Evolutionary conservation across 64 coral and sea anemone species (phyloP), one percentile per base, ranked within the genome.

Genomic region (Montipora capricornis): DNA sequence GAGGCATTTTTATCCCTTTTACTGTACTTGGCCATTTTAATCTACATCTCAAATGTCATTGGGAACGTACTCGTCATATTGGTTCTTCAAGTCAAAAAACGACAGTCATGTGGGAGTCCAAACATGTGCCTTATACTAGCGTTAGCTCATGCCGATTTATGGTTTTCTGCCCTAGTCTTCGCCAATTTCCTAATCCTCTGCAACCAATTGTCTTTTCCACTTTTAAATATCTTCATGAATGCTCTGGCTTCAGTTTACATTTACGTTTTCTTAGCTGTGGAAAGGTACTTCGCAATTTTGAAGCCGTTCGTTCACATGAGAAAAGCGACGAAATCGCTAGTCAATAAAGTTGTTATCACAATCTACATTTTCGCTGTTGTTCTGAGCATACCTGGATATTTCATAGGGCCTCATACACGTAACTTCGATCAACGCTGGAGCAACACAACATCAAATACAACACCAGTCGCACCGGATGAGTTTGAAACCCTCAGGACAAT

Each of bases 201-300:
- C 0, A 2, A 20, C 0, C 37, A 86, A 68, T 5, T 22, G 15
- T 12, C 37, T 19, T n/a, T 70, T 50, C 37, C 64, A 2, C 47
- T 12, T 71, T 20, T 20, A 4, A 14, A 86, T 13, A 49, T 50
- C 13, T 13, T 73, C 47, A 20, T 86, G 6, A 71, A 86, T 45
- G 82, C 45, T 9, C 45, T 86, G 45, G 62, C 66, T 86, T 86
- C 82, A 50, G 20, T 69, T 73, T 86, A 71, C 24, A 86, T 76
- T 5, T 53, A 85, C 0, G 71, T 85, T 5, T 80, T 74, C 47
- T 44, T 92, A 9, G 90, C 90, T 9, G 53, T 92, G 68, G 90
- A 92, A 57, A 85, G 90, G 52, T 92, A 92, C 48, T 83, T 85
- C 13, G 90, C 90, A 20, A 82, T 92, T 51, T 73, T 92, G 73